phyloP scores from a whole-genome alignment of 2,888 invertebrate genomes.

The Ornithoptera priamus region DNA sequence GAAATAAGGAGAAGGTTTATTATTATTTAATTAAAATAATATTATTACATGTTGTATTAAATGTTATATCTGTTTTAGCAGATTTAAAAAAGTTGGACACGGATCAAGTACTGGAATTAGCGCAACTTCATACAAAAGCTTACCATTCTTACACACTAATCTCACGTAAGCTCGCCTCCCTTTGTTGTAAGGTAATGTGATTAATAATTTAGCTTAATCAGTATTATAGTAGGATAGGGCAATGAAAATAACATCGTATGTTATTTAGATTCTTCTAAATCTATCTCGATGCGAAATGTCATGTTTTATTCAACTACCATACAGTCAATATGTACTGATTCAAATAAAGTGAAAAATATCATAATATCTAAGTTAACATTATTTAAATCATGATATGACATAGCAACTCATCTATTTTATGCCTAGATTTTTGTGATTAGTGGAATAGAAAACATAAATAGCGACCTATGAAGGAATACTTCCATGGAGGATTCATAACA shows the following conservation, averaged over 20 bases:
- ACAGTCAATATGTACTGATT: background rate
- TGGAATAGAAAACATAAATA: no score
- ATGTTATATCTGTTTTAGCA: background rate
- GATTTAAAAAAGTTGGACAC: background rate
- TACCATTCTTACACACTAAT: constrained; percentile 15
- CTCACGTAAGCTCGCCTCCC: constrained; percentile 22
- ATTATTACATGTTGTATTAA: no score
- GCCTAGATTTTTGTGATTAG: no score
- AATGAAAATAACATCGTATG: background rate
- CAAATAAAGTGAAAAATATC: no score
- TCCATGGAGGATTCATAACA: no score
- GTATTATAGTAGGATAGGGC: background rate
- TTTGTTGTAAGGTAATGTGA: constrained; percentile 25
- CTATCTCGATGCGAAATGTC: background rate
- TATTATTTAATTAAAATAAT: no score
- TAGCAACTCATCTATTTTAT: no score
- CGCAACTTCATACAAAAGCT: constrained; percentile 24
- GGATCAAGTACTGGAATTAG: constrained; percentile 11
- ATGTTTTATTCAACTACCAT: background rate
- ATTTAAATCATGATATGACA: no score
- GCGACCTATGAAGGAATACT: no score
- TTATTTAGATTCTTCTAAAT: background rate
- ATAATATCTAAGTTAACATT: no score
- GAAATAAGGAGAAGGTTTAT: background rate
- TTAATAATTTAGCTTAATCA: constrained; percentile 12